Conservation (phyloP, 1,140 invertebrate genomes). For the Prorops nasuta region DNA sequence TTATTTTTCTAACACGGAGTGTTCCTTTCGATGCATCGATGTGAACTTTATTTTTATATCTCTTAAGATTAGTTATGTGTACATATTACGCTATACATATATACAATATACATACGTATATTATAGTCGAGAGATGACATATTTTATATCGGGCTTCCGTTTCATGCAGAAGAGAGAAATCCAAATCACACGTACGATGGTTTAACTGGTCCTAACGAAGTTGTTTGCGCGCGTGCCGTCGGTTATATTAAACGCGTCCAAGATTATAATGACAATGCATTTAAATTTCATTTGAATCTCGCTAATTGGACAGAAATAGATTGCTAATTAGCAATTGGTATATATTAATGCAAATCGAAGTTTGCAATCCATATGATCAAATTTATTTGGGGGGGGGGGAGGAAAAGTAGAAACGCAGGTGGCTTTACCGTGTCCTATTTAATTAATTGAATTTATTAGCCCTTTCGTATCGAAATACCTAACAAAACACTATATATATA, state of each 20-base stretch:
- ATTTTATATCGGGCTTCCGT: conserved; percentile 24
- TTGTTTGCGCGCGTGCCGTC: neutral
- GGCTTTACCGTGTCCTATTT: too few relatives aligned
- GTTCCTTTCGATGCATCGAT: conserved; percentile 24
- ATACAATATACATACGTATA: too few relatives aligned
- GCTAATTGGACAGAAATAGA: conserved; percentile 2
- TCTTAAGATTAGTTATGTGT: neutral
- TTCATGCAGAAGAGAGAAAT: too few relatives aligned
- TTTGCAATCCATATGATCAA: too few relatives aligned
- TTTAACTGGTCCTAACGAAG: conserved; percentile 6
- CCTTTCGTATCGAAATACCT: too few relatives aligned
- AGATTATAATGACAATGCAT: neutral
- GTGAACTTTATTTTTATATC: conserved; percentile 31
- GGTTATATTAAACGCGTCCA: neutral
- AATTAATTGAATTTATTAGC: too few relatives aligned
- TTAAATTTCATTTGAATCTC: conserved; percentile 6
- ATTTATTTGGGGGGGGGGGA: too few relatives aligned
- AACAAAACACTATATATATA: too few relatives aligned
- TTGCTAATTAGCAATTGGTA: neutral
- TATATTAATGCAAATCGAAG: too few relatives aligned
- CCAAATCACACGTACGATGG: too few relatives aligned
- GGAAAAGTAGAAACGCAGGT: too few relatives aligned
- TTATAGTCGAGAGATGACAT: conserved; percentile 9
- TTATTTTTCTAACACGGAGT: conserved; percentile 26
- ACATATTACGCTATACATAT: too few relatives aligned